Evolutionary conservation across 2,113 vertebrate species (phyloP).

Genomic region (Phalacrocorax aristotelis): DNA sequence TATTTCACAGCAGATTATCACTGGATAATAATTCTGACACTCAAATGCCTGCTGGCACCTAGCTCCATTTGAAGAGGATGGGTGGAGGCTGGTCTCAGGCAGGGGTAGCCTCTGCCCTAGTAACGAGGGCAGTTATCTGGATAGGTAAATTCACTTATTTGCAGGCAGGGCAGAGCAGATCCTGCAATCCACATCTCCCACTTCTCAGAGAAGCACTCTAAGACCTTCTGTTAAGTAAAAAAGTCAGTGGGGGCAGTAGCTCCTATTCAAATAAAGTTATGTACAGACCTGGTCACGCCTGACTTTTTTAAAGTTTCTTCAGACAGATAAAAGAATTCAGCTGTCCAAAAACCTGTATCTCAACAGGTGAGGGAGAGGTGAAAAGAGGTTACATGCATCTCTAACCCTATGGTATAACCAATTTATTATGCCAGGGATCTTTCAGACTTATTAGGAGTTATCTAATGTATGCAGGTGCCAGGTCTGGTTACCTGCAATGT

Average conservation of each 20-base stretch:
- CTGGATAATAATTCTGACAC: neutral
- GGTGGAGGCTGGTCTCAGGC: neutral
- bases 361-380: neutral
- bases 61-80: neutral
- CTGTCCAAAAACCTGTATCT: neutral
- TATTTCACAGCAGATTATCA: neutral
- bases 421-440: neutral
- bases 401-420: neutral
- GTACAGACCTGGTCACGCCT: neutral
- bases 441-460: neutral
- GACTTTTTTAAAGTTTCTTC: neutral
- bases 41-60: neutral
- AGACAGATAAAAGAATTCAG: neutral
- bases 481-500: neutral
- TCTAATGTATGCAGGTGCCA: neutral
- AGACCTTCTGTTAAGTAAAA: neutral
- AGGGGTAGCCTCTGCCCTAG: neutral
- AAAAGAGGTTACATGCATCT: neutral
- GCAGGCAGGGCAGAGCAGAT: neutral
- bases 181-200: neutral
- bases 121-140: neutral
- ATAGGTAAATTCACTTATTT: neutral
- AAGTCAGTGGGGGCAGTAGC: neutral
- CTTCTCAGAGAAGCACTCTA: neutral
- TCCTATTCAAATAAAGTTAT: neutral